phyloP scores from a whole-genome alignment of 2,797 vertebrate genomes.

The Rhinophrynus dorsalis region DNA sequence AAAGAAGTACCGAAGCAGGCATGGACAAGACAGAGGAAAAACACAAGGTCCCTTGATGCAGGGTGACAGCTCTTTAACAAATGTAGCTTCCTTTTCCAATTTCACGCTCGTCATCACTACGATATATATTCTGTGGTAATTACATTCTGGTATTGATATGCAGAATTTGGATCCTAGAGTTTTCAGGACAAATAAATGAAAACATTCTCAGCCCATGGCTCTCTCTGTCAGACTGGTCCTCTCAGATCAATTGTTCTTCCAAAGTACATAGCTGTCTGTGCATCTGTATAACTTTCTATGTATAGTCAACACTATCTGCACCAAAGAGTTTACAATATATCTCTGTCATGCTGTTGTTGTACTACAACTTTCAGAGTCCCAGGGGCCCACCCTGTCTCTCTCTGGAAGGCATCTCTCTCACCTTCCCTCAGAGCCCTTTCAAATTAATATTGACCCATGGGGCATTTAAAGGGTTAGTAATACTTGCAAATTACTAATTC shows the following conservation, averaged over 20 bases:
- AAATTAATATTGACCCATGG: too few species aligned
- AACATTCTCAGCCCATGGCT: slow-evolving; percentile 1
- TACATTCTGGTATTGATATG: slow-evolving; percentile 27
- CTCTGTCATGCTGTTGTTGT: too few species aligned
- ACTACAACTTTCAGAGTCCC: too few species aligned
- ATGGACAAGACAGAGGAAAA: not conserved
- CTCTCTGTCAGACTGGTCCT: not conserved
- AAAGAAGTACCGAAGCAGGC: not conserved
- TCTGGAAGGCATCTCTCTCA: too few species aligned
- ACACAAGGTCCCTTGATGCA: slow-evolving; percentile 23
- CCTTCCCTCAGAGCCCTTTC: too few species aligned
- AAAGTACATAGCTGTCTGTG: not conserved
- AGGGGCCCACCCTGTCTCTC: too few species aligned
- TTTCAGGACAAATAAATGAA: slow-evolving; percentile 36
- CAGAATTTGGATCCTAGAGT: slow-evolving; percentile 19
- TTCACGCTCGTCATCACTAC: slow-evolving; percentile 38
- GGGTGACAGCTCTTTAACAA: slow-evolving; percentile 35
- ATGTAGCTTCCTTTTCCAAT: slow-evolving; percentile 40
- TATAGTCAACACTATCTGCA: too few species aligned
- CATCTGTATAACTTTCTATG: not conserved
- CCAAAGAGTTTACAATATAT: too few species aligned
- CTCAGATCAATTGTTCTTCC: too few species aligned
- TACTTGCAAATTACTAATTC: too few species aligned
- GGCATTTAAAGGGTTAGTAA: too few species aligned
- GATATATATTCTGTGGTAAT: slow-evolving; percentile 31